These are phyloP conservation scores for Cyphomyrus discorhynchus DNA, from an alignment of 2,113 vertebrate genomes.

Conservation along the genomic window DNA sequence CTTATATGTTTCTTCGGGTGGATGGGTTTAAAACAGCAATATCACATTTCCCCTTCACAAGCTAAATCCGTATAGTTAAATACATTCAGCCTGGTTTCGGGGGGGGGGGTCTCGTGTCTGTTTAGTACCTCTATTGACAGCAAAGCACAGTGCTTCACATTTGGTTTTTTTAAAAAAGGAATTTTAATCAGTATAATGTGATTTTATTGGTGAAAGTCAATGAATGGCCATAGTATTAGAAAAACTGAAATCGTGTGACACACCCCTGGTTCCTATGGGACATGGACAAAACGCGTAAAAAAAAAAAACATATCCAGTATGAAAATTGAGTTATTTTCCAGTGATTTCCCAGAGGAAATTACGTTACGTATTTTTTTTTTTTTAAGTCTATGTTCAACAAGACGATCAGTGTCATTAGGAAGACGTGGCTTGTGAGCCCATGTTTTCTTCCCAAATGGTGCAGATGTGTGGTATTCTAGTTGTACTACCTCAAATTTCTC, in stretches of 20 bases:
- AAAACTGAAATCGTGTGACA: not conserved
- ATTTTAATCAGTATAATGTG: not conserved
- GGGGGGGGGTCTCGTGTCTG: not conserved
- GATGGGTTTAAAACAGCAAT: slow-evolving; percentile 23
- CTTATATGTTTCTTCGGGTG: slow-evolving; percentile 3
- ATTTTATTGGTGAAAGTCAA: not conserved
- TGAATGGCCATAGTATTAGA: not conserved
- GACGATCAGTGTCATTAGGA: not conserved
- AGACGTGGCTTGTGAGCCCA: not conserved
- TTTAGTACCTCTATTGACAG: not conserved
- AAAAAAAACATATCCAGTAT: not conserved
- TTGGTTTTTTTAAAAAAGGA: not conserved
- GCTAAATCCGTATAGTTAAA: slow-evolving; percentile 32
- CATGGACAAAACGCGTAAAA: not conserved
- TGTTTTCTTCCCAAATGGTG: not conserved
- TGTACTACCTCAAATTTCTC: not conserved
- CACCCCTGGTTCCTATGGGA: not conserved
- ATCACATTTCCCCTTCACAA: slow-evolving; percentile 19
- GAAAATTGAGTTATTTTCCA: not conserved
- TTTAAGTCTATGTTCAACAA: not conserved
- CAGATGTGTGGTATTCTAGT: not conserved
- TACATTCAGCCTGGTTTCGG: slow-evolving; percentile 34
- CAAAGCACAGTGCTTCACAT: not conserved
- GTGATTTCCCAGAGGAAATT: not conserved
- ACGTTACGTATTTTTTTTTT: not conserved